These are phyloP conservation scores for Glyptemys insculpta DNA, from an alignment of 2,797 vertebrate species.

Conservation along the genomic window DNA sequence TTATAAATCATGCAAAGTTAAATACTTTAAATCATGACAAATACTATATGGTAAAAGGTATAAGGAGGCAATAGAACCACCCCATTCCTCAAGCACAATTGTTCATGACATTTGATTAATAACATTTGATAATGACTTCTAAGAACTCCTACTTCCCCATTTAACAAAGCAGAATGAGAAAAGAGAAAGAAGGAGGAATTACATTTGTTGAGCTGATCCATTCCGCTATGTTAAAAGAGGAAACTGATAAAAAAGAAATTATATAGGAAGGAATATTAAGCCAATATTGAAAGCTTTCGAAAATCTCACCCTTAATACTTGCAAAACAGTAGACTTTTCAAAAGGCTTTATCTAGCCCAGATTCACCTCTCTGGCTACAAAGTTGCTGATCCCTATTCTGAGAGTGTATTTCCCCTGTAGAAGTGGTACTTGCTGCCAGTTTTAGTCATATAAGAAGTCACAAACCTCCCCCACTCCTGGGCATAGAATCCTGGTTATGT, in stretches of 20 bases:
- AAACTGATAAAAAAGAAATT: not conserved
- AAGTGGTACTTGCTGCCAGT: not conserved
- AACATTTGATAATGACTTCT: not conserved
- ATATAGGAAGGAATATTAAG: not conserved
- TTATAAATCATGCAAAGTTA: conserved; percentile 64
- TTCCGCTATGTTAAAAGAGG: not conserved
- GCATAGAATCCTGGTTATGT: not conserved
- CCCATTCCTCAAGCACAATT: conserved; percentile 1
- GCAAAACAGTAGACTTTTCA: not conserved
- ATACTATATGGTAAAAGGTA: conserved; percentile 52
- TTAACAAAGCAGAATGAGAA: not conserved
- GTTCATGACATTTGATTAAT: not conserved
- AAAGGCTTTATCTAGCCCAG: not conserved
- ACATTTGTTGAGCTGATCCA: not conserved
- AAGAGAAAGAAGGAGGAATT: not conserved
- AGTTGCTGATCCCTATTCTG: not conserved
- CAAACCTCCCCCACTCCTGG: not conserved
- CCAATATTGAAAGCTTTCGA: not conserved
- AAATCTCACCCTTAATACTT: not conserved
- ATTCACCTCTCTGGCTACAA: not conserved
- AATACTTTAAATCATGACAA: conserved; percentile 53
- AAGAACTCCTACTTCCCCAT: not conserved
- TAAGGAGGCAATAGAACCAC: conserved; percentile 5
- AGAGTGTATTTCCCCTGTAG: not conserved
- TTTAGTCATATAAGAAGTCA: not conserved